Percentiles rank a stretch among this genome's conserved stretches.
Conservation (phyloP, 2,888 invertebrate genomes). For the Lobophora halterata region DNA sequence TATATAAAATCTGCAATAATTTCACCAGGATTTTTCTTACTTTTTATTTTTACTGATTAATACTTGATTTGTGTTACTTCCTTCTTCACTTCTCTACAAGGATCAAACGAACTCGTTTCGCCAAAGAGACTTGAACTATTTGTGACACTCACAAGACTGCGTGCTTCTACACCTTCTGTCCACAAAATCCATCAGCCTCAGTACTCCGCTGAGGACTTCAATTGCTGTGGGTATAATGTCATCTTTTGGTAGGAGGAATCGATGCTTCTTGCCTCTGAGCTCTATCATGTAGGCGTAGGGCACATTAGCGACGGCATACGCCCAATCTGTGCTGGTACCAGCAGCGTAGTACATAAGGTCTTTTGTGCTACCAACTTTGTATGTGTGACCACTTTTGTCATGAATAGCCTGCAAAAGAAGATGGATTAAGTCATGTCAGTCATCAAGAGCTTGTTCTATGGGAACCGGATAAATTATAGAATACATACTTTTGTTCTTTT, state of each 20-base stretch:
- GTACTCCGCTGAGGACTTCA: constrained; percentile 54
- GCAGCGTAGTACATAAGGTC: constrained; percentile 72
- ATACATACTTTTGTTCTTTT: too few species aligned
- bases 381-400: constrained; percentile 54
- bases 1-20: constrained; percentile 4
- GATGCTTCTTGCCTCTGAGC: constrained; percentile 58
- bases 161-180: constrained; percentile 41
- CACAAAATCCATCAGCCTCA: constrained; percentile 58
- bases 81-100: neutral
- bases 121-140: too few species aligned
- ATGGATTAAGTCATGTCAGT: too few species aligned
- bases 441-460: too few species aligned
- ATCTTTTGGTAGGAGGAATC: constrained; percentile 64
- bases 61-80: neutral
- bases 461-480: too few species aligned
- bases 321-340: constrained; percentile 70
- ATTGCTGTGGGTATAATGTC: constrained; percentile 54
- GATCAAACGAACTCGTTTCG: too few species aligned
- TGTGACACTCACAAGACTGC: constrained; percentile 37
- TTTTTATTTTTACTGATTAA: neutral
- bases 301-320: constrained; percentile 59
- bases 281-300: constrained; percentile 71
- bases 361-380: constrained; percentile 72
- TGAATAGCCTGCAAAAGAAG: constrained; percentile 53
- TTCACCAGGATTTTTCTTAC: neutral